A percentile compares a stretch with the other conserved stretches of the same genome.
Evolutionary conservation across 2,113 vertebrate species (phyloP).

Genomic region (Misgurnus anguillicaudatus): DNA sequence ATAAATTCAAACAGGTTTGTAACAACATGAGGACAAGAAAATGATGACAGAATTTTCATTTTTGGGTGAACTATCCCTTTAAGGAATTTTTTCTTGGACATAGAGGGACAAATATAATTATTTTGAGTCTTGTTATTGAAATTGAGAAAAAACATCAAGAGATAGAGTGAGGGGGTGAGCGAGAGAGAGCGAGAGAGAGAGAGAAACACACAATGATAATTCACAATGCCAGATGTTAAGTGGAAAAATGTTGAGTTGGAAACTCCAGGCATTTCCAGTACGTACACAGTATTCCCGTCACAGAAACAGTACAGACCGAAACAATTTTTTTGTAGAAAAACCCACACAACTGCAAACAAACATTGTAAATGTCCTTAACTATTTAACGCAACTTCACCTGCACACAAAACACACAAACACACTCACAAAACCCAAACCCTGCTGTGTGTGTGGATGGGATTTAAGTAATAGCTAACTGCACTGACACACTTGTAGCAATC

Average conservation of each 20-base stretch:
- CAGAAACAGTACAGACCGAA: too few species aligned
- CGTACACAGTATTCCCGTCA: neutral
- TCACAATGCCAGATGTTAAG: slow-evolving; percentile 16
- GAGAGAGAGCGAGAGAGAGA: neutral
- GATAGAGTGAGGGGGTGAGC: neutral
- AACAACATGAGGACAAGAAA: too few species aligned
- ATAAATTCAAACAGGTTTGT: too few species aligned
- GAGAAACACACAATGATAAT: slow-evolving; percentile 12
- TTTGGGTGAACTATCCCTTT: too few species aligned
- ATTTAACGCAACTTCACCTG: neutral
- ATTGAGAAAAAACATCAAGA: neutral
- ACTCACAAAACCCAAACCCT: neutral
- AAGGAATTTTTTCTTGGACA: too few species aligned
- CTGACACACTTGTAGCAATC: slow-evolving; percentile 10
- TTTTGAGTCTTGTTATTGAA: neutral
- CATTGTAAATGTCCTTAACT: neutral
- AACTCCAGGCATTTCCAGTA: slow-evolving; percentile 4
- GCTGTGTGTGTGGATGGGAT: neutral
- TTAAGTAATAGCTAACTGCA: neutral
- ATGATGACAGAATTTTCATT: too few species aligned
- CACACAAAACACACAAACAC: neutral
- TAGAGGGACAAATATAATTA: too few species aligned
- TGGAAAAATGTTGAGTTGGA: slow-evolving; percentile 15
- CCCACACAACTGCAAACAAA: neutral
- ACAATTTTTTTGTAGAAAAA: neutral